Base-by-base conservation (phyloP, 2,888 invertebrate genomes). In the Oxyteleia sp. region DNA sequence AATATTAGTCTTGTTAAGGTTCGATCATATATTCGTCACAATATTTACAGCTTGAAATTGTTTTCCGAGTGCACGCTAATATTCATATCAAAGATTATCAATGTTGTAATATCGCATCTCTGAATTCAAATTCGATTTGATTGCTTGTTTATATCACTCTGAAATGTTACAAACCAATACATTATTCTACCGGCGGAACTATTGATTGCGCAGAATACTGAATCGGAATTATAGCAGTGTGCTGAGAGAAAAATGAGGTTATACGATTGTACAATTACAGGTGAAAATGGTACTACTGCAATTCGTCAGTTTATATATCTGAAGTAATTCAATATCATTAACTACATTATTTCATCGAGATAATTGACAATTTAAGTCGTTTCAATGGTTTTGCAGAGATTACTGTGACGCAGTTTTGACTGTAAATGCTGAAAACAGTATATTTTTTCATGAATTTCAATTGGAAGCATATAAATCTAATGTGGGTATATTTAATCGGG, bases 161-260 rank as follows among this genome's bases (percentile, higher is more conserved):
- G 38, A 57, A 57, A 57, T 57, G 57, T 57, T 57, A 38, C 20
- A 18, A 57, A 18, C 35, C 57, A 38, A 57, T 57, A n/a, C 57
- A 35, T 57, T 57, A 57, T 57, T 57, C 20, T 20, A 38, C 4
- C 16, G 57, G 18, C 38, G 20, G 38, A 57, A 57, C 57, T 57
- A 57, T 57, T 57, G 57, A 57, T 57, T 57, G 57, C 35, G 20
- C 38, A 57, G 38, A 57, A 57, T 57, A 57, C 38, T 57, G 57
- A 35, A 57, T 57, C n/a, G 11, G 38, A 57, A 57, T 57, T 57
- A 57, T 38, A 38, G 5, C 38, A 57, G 20, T 20, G 51, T n/a
- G n/a, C 29, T 29, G 29, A 29, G 29, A 15, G 51, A 51, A 29
- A 51, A 51, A 51, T 51, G 29, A 51, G 51, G 29, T 51, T 51